Evolutionary conservation across 2,888 invertebrate species (phyloP).

Genomic region (Syrista parreyssii): DNA sequence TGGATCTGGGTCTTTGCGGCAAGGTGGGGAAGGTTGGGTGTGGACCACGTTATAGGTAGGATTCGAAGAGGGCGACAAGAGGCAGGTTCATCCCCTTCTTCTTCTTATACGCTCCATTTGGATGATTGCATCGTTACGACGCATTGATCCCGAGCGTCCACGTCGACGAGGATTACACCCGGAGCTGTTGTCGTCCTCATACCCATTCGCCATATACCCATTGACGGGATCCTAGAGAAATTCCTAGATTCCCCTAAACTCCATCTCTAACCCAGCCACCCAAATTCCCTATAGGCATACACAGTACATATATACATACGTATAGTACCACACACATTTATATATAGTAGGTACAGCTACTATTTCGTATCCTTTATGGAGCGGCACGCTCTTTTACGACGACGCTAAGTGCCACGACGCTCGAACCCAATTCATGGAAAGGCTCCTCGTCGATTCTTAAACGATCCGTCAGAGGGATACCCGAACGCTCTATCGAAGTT

Average conservation of each 20-base stretch:
- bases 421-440: not conserved
- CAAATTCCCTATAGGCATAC: not conserved
- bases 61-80: not conserved
- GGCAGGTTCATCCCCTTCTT: constrained; percentile 4
- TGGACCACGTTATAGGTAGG: not conserved
- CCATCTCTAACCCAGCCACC: not conserved
- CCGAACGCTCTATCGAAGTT: not conserved
- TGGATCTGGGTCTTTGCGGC: not conserved
- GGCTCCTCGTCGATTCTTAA: not conserved
- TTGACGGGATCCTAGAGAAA: not conserved
- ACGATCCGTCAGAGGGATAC: not conserved
- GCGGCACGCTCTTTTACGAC: not conserved
- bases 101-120: constrained; percentile 44
- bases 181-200: not conserved
- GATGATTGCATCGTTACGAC: constrained; percentile 39
- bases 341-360: not conserved
- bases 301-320: no score
- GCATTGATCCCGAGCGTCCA: constrained; percentile 23
- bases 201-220: not conserved
- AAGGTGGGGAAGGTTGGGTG: not conserved
- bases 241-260: not conserved
- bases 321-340: not conserved
- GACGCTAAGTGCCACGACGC: not conserved
- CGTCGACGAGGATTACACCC: not conserved
- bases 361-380: not conserved